These are phyloP conservation scores for Arnoldichthys spilopterus DNA, from an alignment of 2,797 vertebrate genomes.

Conservation along the genomic window DNA sequence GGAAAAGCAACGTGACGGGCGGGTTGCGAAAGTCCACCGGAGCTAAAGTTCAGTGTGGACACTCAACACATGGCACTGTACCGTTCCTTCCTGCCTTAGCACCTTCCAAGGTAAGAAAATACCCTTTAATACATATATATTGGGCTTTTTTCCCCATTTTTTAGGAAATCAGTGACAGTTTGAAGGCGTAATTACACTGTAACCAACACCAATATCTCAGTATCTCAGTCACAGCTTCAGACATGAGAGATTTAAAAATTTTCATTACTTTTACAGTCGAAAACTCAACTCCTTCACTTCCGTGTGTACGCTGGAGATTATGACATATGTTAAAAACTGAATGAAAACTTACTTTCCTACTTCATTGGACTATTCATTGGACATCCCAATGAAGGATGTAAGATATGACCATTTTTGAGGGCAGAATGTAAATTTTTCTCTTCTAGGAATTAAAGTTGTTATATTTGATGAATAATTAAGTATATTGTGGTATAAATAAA, in stretches of 20 bases:
- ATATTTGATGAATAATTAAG: neutral
- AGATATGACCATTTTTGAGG: neutral
- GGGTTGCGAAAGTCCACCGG: slow-evolving; percentile 65
- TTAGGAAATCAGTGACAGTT: too few species aligned
- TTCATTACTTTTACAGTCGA: neutral
- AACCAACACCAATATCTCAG: too few species aligned
- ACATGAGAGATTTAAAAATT: neutral
- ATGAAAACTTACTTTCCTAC: neutral
- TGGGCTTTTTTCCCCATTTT: too few species aligned
- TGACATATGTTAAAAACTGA: neutral
- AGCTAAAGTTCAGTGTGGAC: slow-evolving; percentile 73
- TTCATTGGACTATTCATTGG: too few species aligned
- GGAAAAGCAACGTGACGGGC: slow-evolving; percentile 66
- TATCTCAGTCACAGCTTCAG: too few species aligned
- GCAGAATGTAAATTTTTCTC: neutral
- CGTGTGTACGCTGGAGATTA: neutral
- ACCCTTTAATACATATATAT: neutral
- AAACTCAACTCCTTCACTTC: neutral
- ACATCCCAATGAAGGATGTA: too few species aligned
- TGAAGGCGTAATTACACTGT: too few species aligned
- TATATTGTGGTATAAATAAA: too few species aligned
- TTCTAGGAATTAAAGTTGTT: neutral
- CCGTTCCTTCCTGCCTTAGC: neutral
- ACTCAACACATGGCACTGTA: slow-evolving; percentile 26
- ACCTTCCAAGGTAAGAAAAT: slow-evolving; percentile 30